phyloP scores from a whole-genome alignment of 2,888 invertebrate genomes.

The Lamellibrachia satsuma region DNA sequence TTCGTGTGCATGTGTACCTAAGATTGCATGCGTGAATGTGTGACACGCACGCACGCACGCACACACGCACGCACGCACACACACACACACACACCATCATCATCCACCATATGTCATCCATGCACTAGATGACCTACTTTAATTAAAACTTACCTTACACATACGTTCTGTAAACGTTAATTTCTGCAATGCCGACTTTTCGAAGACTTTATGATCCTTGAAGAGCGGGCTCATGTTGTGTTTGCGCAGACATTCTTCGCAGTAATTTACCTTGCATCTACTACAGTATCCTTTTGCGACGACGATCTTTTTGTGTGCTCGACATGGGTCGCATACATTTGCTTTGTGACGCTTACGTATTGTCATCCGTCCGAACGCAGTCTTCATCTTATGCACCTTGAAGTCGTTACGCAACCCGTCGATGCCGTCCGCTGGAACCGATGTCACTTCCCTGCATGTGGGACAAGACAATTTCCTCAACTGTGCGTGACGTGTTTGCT shows the following conservation, averaged over 20 bases:
- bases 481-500: constrained; percentile 37
- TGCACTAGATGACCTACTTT: not conserved
- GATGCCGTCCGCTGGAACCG: constrained; percentile 40
- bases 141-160: not conserved
- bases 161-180: not conserved
- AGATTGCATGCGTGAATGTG: no score
- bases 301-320: not conserved
- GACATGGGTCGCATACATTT: not conserved
- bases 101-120: not conserved
- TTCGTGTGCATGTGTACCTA: no score
- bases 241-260: constrained; percentile 37
- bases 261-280: constrained; percentile 43
- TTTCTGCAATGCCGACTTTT: not conserved
- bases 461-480: constrained; percentile 43
- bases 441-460: constrained; percentile 44
- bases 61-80: not conserved
- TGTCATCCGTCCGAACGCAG: not conserved
- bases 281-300: constrained; percentile 35
- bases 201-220: constrained; percentile 36
- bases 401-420: constrained; percentile 43
- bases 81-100: no score
- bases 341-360: not conserved
- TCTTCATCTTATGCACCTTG: constrained; percentile 34
- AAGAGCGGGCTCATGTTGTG: constrained; percentile 43
- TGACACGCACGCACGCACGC: not conserved